A percentile compares a stretch with the other conserved stretches of the same genome.
Conservation (phyloP, 2,888 invertebrate species). For the Drosophila leonis region DNA sequence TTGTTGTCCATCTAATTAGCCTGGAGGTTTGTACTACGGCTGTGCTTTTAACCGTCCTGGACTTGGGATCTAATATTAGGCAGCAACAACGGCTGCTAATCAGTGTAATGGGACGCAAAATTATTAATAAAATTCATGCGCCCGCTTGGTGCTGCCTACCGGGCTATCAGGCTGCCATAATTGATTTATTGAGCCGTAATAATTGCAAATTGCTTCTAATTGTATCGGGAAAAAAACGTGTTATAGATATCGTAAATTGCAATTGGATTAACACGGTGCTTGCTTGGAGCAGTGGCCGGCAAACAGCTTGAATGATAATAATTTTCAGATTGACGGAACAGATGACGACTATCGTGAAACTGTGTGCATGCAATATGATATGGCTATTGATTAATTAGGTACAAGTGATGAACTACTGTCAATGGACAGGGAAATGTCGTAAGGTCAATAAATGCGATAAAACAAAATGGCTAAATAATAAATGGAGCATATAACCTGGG, state of each 20-base stretch:
- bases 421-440: too few species aligned
- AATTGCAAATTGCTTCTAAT: conserved; percentile 71
- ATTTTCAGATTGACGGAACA: background rate
- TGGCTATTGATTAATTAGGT: conserved; percentile 13
- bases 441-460: background rate
- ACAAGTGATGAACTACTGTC: background rate
- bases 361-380: background rate
- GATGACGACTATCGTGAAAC: too few species aligned
- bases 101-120: conserved; percentile 64
- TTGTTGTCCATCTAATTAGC: conserved; percentile 42
- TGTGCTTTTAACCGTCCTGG: conserved; percentile 36
- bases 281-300: conserved; percentile 14
- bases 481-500: background rate
- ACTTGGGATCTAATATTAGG: conserved; percentile 32
- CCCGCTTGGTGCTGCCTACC: conserved; percentile 13
- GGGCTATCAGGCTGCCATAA: conserved; percentile 36
- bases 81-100: conserved; percentile 43
- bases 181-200: conserved; percentile 71
- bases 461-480: background rate
- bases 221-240: conserved; percentile 55
- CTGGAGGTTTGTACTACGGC: conserved; percentile 6
- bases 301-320: conserved; percentile 11
- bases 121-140: conserved; percentile 63
- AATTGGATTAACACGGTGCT: conserved; percentile 48
- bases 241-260: conserved; percentile 20